Evolutionary conservation across 2,113 vertebrate genomes (phyloP).

Genomic region (Platycercus adscitus): DNA sequence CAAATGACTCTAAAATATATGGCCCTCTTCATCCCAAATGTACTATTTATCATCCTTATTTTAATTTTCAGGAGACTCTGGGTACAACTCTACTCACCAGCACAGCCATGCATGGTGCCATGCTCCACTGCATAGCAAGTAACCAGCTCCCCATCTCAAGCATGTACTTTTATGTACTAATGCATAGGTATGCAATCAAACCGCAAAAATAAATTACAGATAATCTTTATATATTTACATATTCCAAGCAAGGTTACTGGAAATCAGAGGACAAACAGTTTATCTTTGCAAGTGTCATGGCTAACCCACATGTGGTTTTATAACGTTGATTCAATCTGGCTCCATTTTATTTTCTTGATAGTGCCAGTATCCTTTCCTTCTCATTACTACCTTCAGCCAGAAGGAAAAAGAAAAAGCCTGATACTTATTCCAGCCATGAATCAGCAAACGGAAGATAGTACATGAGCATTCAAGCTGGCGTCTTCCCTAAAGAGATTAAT

Average conservation of each 20-base stretch:
- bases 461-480: background rate
- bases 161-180: background rate
- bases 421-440: conserved; percentile 16
- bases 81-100: background rate
- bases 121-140: background rate
- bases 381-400: background rate
- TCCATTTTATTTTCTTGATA: background rate
- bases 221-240: background rate
- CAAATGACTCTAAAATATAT: background rate
- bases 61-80: background rate
- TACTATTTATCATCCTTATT: background rate
- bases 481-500: conserved; percentile 24
- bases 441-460: background rate
- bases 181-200: background rate
- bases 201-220: background rate
- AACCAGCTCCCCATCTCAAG: background rate
- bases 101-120: background rate
- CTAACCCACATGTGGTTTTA: background rate
- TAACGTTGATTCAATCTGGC: background rate
- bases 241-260: background rate
- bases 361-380: background rate
- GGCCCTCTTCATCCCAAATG: background rate
- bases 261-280: background rate
- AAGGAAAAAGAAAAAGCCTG: background rate
- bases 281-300: background rate